Base-by-base conservation (phyloP, 1,140 invertebrate species). In the Rhopalosiphum maidis region DNA sequence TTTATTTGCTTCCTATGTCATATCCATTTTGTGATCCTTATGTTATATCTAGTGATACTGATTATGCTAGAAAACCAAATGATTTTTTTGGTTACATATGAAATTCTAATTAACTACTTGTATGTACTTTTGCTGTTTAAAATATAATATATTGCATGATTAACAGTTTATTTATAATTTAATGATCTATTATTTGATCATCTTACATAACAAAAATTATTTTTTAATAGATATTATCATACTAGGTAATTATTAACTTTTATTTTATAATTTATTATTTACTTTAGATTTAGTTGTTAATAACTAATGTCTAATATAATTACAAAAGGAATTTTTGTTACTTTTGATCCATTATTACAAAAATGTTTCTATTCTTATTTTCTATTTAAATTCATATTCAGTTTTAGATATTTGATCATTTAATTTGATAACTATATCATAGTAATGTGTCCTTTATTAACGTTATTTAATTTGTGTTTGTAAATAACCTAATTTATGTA, bases 21-120 rank as follows among this genome's bases (percentile, higher is more conserved):
- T 94, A 91, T 94, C 92, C 90, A 18, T 91, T 86, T 48, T 93
- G 68, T 93, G 37, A 93, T 25, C 88, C 48, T 43, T 94, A 94
- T 91, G 77, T 94, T 60, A 91, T 93, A 55, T 93, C 91, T 93
- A 93, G 48, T 55, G 37, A 93, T 23, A 37, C 95, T 95, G 68
- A 93, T 91, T 94, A 92, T 48, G 85, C 94, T 93, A 91, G 92
- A 95, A 96, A 97, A 95, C 96, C 96, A 94, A 96, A 97, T 95
- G 96, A 97, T 95, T 96, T 96, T 95, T 96, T 97, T 95, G 96
- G 96, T 94, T 97, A 96, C 95, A 96, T 97, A 94, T 97, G 96
- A 95, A 85, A 94, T 83, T 46, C 25, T 68, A 5, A 83, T 48
- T 92, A 83, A 83, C 43, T n/a, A 46, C 30, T 48, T 83, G 25